phyloP scores from a whole-genome alignment of 2,113 vertebrate genomes.

The Hippolais icterina region DNA sequence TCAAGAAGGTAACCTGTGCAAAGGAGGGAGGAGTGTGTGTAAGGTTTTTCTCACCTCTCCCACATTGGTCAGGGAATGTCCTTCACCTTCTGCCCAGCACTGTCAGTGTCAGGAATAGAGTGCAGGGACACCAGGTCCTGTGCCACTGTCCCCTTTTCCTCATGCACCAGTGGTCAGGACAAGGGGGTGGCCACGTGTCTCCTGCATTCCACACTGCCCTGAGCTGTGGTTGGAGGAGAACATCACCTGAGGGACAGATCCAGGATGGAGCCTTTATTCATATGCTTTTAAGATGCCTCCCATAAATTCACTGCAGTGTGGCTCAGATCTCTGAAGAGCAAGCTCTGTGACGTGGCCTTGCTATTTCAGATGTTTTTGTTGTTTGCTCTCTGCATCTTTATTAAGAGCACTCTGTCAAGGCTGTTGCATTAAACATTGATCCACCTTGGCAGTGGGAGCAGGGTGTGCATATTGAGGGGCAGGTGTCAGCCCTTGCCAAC shows the following conservation, averaged over 20 bases:
- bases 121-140: not conserved
- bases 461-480: not conserved
- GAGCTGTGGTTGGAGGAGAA: accelerated
- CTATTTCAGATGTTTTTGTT: not conserved
- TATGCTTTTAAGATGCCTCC: not conserved
- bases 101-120: not conserved
- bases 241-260: not conserved
- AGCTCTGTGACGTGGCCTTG: not conserved
- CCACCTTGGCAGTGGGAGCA: conserved; percentile 13
- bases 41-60: not conserved
- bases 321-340: not conserved
- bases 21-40: not conserved
- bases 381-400: conserved; percentile 7
- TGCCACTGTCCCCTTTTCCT: too few species aligned
- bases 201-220: not conserved
- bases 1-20: not conserved
- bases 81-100: not conserved
- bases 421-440: not conserved
- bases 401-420: not conserved
- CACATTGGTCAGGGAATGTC: not conserved
- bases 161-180: accelerated
- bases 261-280: not conserved
- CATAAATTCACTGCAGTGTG: not conserved
- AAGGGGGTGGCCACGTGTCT: accelerated
- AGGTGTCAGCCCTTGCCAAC: not conserved